Evolutionary conservation across 2,888 invertebrate species (phyloP).

Genomic region (Himalopsyche anomala): DNA sequence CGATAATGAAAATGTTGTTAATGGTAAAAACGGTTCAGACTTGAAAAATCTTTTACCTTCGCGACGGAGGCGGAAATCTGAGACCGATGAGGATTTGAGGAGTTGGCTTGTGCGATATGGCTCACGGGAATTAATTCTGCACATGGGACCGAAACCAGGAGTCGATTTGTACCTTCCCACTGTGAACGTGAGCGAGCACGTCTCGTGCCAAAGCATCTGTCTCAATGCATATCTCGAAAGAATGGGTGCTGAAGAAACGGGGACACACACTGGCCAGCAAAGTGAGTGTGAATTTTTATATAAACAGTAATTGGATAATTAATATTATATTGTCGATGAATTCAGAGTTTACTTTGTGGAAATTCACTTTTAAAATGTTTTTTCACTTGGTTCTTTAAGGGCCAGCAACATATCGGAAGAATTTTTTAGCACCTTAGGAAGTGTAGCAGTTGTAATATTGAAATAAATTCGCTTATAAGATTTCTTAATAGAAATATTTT

Average conservation of each 20-base stretch:
- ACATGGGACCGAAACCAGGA: slow-evolving; percentile 71
- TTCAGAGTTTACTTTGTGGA: background rate
- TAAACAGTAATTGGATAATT: background rate
- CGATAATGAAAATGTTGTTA: background rate
- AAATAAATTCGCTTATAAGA: background rate
- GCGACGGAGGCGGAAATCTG: slow-evolving; percentile 5
- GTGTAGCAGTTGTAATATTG: background rate
- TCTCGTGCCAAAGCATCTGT: slow-evolving; percentile 87
- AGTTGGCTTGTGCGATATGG: slow-evolving; percentile 50
- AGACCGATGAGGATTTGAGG: background rate
- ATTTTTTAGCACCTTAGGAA: no score
- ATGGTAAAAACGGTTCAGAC: background rate
- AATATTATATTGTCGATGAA: no score
- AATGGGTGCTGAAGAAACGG: slow-evolving; percentile 77
- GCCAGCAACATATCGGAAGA: no score
- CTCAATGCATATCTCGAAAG: slow-evolving; percentile 86
- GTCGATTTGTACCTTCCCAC: slow-evolving; percentile 83
- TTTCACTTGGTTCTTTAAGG: no score
- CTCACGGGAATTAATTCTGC: slow-evolving; percentile 57
- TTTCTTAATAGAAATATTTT: no score
- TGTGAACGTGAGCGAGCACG: slow-evolving; percentile 84
- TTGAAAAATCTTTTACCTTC: background rate
- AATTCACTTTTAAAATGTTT: background rate
- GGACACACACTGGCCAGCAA: slow-evolving; percentile 68
- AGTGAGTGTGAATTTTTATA: slow-evolving; percentile 48